phyloP scores from a whole-genome alignment of 2,797 vertebrate genomes.

The Danio kyathit region DNA sequence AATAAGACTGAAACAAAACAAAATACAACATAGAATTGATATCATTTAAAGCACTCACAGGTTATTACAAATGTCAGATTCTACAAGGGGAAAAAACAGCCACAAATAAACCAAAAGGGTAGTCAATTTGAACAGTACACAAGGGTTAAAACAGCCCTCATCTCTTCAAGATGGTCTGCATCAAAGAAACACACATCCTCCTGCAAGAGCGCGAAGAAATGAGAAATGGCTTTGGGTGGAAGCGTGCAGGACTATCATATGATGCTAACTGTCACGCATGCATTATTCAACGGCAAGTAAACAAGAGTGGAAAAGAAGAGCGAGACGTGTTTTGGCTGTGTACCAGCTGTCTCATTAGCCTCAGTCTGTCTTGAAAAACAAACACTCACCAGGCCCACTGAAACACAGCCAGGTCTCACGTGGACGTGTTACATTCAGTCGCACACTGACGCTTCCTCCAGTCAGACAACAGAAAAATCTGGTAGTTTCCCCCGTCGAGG shows the following conservation, averaged over 20 bases:
- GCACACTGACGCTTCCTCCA: slow-evolving; percentile 53
- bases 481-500: neutral
- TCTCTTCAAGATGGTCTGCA: neutral
- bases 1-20: no score
- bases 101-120: no score
- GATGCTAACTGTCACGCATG: slow-evolving; percentile 75
- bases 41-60: no score
- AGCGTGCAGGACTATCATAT: slow-evolving; percentile 49
- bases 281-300: slow-evolving; percentile 80
- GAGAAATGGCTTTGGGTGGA: slow-evolving; percentile 35
- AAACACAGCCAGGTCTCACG: slow-evolving; percentile 70
- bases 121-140: neutral
- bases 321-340: slow-evolving; percentile 70
- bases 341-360: slow-evolving; percentile 84
- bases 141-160: neutral
- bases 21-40: no score
- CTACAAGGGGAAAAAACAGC: no score
- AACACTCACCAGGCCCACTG: slow-evolving; percentile 74
- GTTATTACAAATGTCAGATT: no score
- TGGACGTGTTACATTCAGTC: slow-evolving; percentile 68
- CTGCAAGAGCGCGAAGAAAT: slow-evolving; percentile 29
- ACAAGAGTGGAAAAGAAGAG: slow-evolving; percentile 76
- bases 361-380: slow-evolving; percentile 81
- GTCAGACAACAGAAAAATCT: slow-evolving; percentile 16
- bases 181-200: slow-evolving; percentile 9